Evolutionary conservation across 2,888 invertebrate genomes (phyloP).

Genomic region (Lasioglossum leucozonium): DNA sequence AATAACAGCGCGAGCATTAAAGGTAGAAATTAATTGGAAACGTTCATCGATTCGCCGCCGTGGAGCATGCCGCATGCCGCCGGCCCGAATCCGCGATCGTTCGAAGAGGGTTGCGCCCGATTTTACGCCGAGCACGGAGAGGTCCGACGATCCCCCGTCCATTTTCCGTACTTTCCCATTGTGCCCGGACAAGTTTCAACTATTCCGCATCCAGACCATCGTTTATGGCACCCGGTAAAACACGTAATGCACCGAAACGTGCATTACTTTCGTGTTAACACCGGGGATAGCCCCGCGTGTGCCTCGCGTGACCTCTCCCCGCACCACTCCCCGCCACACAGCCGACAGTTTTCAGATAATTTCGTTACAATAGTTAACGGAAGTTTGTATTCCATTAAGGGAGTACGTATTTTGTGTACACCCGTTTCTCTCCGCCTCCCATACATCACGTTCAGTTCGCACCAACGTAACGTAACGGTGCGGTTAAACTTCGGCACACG

Average conservation of each 20-base stretch:
- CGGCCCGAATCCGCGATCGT: conserved; percentile 19
- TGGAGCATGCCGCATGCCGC: background rate
- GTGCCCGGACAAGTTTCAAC: conserved; percentile 43
- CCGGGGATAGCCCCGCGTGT: background rate
- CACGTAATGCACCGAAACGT: conserved; percentile 42
- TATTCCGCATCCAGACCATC: conserved; percentile 43
- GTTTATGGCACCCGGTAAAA: conserved; percentile 34
- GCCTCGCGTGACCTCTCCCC: background rate
- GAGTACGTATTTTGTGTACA: conserved; percentile 71
- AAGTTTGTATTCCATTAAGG: conserved; percentile 77
- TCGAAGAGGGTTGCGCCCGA: conserved; percentile 21
- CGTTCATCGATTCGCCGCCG: conserved; percentile 11
- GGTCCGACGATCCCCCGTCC: conserved; percentile 23
- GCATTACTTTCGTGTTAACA: conserved; percentile 69
- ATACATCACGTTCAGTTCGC: conserved; percentile 19
- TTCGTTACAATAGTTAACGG: conserved; percentile 76
- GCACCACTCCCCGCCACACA: background rate
- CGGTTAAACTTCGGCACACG: background rate
- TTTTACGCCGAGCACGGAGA: conserved; percentile 11
- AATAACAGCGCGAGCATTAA: background rate
- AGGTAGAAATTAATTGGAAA: conserved; percentile 37
- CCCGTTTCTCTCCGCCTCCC: conserved; percentile 36
- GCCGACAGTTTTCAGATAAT: conserved; percentile 78
- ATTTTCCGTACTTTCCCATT: conserved; percentile 36
- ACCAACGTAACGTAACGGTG: background rate